These are phyloP conservation scores for Brachionus sp. DNA, from an alignment of 1,140 invertebrate genomes.

Conservation along the genomic window DNA sequence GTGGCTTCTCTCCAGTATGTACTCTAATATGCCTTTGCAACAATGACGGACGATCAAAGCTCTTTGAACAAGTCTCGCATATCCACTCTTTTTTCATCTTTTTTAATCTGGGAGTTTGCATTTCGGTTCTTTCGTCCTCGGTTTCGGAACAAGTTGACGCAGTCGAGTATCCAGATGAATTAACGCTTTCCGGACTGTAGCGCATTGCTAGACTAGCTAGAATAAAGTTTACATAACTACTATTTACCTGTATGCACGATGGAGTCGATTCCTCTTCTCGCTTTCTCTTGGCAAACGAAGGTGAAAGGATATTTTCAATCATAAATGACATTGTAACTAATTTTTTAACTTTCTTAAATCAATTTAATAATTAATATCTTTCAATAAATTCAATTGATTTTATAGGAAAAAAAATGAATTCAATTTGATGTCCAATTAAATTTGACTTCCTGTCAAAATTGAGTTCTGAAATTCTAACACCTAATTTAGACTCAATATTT, in stretches of 20 bases:
- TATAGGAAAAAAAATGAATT: background rate
- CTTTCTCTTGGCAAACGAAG: background rate
- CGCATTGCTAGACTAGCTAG: background rate
- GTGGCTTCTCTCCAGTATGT: slow-evolving; percentile 78
- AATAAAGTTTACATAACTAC: background rate
- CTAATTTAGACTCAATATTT: slow-evolving; percentile 39
- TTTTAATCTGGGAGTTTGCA: background rate
- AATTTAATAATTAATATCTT: background rate
- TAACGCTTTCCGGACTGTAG: background rate
- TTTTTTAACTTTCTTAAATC: background rate
- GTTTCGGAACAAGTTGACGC: background rate
- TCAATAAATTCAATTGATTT: background rate
- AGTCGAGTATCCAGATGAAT: slow-evolving; percentile 11
- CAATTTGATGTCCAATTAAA: background rate
- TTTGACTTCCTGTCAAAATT: slow-evolving; percentile 7
- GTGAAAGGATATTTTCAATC: slow-evolving; percentile 22
- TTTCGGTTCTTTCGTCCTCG: background rate
- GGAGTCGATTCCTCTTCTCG: background rate
- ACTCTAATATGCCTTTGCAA: slow-evolving; percentile 56
- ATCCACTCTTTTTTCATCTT: slow-evolving; percentile 54
- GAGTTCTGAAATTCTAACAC: background rate
- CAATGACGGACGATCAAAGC: slow-evolving; percentile 75
- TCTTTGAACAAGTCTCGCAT: slow-evolving; percentile 76
- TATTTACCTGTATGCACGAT: background rate
- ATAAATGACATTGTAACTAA: slow-evolving; percentile 6